Evolutionary conservation across 1,140 invertebrate species (phyloP).

Genomic region (Drosophila funebris): DNA sequence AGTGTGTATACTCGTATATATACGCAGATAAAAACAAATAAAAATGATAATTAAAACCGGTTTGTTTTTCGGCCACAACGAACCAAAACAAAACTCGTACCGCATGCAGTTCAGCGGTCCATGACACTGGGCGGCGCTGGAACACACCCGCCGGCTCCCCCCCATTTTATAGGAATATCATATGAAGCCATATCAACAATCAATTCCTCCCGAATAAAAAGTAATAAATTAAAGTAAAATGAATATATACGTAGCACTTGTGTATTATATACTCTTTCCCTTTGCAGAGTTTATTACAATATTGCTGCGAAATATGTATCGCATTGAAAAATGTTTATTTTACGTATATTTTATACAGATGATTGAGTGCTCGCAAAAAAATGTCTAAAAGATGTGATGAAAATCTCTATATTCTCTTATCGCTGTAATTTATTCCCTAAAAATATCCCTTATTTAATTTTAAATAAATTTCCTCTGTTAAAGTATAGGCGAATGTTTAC

Average conservation of each 20-base stretch:
- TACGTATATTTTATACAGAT: background rate
- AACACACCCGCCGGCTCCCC: constrained; percentile 25
- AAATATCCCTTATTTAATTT: background rate
- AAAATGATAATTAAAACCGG: constrained; percentile 73
- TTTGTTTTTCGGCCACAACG: constrained; percentile 59
- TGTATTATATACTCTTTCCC: too few relatives aligned
- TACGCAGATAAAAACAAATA: constrained; percentile 37
- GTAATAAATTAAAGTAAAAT: background rate
- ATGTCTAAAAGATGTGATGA: background rate
- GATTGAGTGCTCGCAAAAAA: too few relatives aligned
- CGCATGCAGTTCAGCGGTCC: constrained; percentile 64
- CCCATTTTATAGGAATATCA: constrained; percentile 7
- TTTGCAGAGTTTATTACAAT: too few relatives aligned
- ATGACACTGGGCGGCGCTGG: constrained; percentile 40
- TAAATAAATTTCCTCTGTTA: background rate
- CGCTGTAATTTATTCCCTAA: background rate
- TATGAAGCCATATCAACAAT: constrained; percentile 7
- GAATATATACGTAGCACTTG: background rate
- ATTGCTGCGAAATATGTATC: too few relatives aligned
- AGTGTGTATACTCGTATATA: constrained; percentile 1
- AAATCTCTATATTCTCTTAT: background rate
- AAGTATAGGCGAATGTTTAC: background rate
- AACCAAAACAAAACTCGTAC: constrained; percentile 49
- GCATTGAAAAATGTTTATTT: too few relatives aligned
- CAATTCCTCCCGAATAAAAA: constrained; percentile 10